Percentiles rank a stretch among this genome's conserved stretches.
These are phyloP conservation scores for Tyto alba DNA, from an alignment of 2,113 vertebrate genomes.

Conservation along the genomic window DNA sequence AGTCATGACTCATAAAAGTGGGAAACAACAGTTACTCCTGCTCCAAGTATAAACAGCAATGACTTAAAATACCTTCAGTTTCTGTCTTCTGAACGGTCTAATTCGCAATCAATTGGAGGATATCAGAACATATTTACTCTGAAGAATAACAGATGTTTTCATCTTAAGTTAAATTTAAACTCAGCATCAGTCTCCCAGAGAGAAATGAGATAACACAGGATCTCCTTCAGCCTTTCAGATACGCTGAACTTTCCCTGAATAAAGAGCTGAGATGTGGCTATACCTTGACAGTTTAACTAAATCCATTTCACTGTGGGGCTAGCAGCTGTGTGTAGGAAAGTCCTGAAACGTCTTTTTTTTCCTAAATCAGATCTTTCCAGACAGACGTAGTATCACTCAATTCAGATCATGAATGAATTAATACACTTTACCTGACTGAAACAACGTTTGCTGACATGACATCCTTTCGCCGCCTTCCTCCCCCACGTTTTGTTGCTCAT, in stretches of 20 bases:
- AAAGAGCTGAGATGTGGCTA: neutral
- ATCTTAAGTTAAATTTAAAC: conserved; percentile 17
- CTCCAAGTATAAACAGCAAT: neutral
- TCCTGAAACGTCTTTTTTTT: neutral
- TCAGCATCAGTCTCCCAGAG: neutral
- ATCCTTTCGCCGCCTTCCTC: neutral
- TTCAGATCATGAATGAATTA: neutral
- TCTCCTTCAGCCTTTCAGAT: neutral
- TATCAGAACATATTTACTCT: conserved; percentile 19
- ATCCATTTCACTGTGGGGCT: neutral
- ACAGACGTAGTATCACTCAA: neutral
- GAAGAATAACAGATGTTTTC: conserved; percentile 31
- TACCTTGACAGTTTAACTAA: neutral
- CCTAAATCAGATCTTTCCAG: neutral
- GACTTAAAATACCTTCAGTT: neutral
- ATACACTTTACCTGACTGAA: neutral
- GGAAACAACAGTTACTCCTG: neutral
- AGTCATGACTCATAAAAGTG: conserved; percentile 23
- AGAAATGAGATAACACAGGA: neutral
- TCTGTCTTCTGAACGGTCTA: conserved; percentile 12
- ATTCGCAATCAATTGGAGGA: neutral
- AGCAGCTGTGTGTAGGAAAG: neutral
- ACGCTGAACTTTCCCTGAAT: neutral
- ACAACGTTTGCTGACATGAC: neutral
- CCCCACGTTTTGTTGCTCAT: neutral